Evolutionary conservation across 2,797 vertebrate species (phyloP).

Genomic region (Macrochelys suwanniensis): DNA sequence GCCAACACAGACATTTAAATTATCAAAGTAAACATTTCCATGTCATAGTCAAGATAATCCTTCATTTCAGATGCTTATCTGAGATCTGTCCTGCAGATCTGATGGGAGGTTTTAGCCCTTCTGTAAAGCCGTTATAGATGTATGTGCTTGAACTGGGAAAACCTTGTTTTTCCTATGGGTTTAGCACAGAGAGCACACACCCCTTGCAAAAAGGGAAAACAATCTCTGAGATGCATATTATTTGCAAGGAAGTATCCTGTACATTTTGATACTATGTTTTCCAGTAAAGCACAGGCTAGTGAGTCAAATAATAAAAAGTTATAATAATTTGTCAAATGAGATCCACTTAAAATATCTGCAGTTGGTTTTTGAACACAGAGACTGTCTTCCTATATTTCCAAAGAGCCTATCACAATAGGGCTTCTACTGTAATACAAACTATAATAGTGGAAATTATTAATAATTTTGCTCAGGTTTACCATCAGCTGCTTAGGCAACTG

Average conservation of each 20-base stretch:
- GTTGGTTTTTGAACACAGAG: background rate
- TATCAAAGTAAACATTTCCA: conserved; percentile 68
- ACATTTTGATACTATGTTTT: background rate
- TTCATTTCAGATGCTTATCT: conserved; percentile 72
- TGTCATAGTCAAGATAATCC: conserved; percentile 73
- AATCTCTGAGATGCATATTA: conserved; percentile 39
- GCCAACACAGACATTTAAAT: conserved; percentile 59
- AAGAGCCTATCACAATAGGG: background rate
- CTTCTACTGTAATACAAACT: background rate
- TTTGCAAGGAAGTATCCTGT: conserved; percentile 4
- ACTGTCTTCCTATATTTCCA: background rate
- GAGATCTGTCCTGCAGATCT: conserved; percentile 59
- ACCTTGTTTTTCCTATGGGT: conserved; percentile 57
- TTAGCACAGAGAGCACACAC: conserved; percentile 1
- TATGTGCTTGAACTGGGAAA: conserved; percentile 63
- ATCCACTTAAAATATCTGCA: background rate
- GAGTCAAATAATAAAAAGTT: conserved; percentile 7
- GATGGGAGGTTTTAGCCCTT: conserved; percentile 70
- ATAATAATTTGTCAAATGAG: background rate
- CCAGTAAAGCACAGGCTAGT: background rate
- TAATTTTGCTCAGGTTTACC: background rate
- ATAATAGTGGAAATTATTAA: background rate
- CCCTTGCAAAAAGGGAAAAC: conserved; percentile 40
- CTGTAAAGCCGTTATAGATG: conserved; percentile 54
- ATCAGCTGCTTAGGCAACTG: background rate